These are phyloP conservation scores for Apodemia duryi DNA, from an alignment of 2,888 invertebrate genomes.

Conservation along the genomic window DNA sequence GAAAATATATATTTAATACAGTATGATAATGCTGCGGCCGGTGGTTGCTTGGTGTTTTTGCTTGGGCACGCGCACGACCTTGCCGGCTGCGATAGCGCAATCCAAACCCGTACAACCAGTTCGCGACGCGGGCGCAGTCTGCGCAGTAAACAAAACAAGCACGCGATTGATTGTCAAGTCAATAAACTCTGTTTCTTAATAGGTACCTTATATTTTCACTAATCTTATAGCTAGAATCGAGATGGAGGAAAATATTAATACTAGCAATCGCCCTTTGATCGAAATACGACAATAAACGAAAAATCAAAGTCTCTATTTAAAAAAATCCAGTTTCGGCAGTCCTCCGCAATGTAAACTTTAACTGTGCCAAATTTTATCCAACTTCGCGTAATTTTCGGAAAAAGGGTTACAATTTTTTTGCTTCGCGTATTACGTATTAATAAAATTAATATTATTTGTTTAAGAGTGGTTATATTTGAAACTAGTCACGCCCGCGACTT, in stretches of 20 bases:
- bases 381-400: no score
- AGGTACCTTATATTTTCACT: neutral
- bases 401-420: no score
- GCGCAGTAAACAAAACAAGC: slow-evolving; percentile 65
- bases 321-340: no score
- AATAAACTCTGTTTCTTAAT: slow-evolving; percentile 37
- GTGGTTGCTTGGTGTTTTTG: slow-evolving; percentile 35
- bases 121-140: slow-evolving; percentile 42
- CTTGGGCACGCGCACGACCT: slow-evolving; percentile 65
- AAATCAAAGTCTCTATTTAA: no score
- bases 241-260: neutral
- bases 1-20: neutral
- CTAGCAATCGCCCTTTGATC: no score
- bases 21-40: neutral
- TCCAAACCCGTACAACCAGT: slow-evolving; percentile 64
- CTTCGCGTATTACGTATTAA: no score
- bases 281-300: no score
- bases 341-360: no score
- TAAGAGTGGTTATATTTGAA: no score
- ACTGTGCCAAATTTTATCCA: no score
- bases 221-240: neutral
- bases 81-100: slow-evolving; percentile 57
- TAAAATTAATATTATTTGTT: no score
- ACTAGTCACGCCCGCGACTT: no score
- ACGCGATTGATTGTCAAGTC: slow-evolving; percentile 58